These are phyloP conservation scores for Sinodicranocentrus sp. DNA, from an alignment of 2,888 invertebrate species.

Conservation along the genomic window DNA sequence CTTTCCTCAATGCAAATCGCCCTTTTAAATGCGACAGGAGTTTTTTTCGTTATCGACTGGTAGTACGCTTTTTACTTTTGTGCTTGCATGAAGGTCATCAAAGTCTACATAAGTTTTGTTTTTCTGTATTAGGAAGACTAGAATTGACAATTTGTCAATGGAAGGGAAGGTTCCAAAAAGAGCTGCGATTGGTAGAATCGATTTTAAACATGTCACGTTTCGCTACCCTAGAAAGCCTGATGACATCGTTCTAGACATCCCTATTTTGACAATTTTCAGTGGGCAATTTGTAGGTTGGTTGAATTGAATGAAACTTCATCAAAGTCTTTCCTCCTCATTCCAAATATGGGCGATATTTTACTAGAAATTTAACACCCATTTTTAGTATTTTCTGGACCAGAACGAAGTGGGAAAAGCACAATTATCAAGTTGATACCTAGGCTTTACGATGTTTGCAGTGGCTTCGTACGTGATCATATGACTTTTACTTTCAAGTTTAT, in stretches of 20 bases:
- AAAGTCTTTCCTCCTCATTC: background rate
- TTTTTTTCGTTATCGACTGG: slow-evolving; percentile 70
- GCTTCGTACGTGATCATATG: slow-evolving; percentile 31
- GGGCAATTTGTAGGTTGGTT: slow-evolving; percentile 65
- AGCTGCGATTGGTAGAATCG: slow-evolving; percentile 63
- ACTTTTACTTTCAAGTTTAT: background rate
- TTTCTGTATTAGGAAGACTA: slow-evolving; percentile 58
- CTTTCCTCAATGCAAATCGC: slow-evolving; percentile 7
- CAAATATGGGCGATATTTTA: too few relatives aligned
- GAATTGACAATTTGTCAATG: slow-evolving; percentile 65
- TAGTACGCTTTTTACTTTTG: too few relatives aligned
- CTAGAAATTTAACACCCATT: too few relatives aligned
- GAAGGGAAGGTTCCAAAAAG: slow-evolving; percentile 53
- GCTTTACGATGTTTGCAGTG: slow-evolving; percentile 61
- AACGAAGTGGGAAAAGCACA: slow-evolving; percentile 62
- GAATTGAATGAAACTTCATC: background rate
- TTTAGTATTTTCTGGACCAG: slow-evolving; percentile 52
- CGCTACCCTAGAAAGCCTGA: slow-evolving; percentile 63
- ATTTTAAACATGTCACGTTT: slow-evolving; percentile 59
- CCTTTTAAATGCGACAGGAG: slow-evolving; percentile 36
- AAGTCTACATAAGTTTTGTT: background rate
- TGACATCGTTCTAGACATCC: slow-evolving; percentile 27
- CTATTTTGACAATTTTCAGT: slow-evolving; percentile 59
- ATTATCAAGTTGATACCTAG: slow-evolving; percentile 62
- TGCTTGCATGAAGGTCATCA: too few relatives aligned